A percentile compares a stretch with the other conserved stretches of the same genome.
phyloP scores from a whole-genome alignment of 2,888 invertebrate species.

The Ernsta delagoae region DNA sequence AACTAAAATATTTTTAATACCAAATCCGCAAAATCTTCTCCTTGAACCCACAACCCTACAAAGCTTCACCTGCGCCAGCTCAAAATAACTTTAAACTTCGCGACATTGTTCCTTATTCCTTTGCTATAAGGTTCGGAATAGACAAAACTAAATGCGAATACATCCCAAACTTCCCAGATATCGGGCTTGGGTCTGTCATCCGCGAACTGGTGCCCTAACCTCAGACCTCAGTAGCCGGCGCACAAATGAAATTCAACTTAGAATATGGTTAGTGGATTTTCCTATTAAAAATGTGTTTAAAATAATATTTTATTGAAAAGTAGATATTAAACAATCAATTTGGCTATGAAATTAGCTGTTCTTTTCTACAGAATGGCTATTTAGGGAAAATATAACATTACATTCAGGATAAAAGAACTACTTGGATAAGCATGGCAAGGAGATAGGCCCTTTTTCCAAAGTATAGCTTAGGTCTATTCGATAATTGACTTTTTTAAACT shows the following conservation, averaged over 20 bases:
- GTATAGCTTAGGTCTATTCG: no score
- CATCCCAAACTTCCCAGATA: not conserved
- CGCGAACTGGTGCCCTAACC: slow-evolving; percentile 4
- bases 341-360: no score
- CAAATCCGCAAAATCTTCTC: not conserved
- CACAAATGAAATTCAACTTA: not conserved
- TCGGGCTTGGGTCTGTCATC: not conserved
- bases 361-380: no score
- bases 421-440: no score
- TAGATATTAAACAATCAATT: no score
- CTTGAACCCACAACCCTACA: not conserved
- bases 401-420: no score
- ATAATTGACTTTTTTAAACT: no score
- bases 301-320: no score
- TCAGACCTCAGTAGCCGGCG: slow-evolving; percentile 2
- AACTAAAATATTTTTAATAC: not conserved
- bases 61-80: not conserved
- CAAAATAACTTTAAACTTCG: not conserved
- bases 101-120: not conserved
- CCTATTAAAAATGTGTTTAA: no score
- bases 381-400: no score
- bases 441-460: no score
- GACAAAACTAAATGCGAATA: not conserved
- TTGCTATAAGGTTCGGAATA: not conserved
- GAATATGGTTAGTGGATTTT: not conserved